Evolutionary conservation across 2,888 invertebrate genomes (phyloP).

Genomic region (Smittia sp.): DNA sequence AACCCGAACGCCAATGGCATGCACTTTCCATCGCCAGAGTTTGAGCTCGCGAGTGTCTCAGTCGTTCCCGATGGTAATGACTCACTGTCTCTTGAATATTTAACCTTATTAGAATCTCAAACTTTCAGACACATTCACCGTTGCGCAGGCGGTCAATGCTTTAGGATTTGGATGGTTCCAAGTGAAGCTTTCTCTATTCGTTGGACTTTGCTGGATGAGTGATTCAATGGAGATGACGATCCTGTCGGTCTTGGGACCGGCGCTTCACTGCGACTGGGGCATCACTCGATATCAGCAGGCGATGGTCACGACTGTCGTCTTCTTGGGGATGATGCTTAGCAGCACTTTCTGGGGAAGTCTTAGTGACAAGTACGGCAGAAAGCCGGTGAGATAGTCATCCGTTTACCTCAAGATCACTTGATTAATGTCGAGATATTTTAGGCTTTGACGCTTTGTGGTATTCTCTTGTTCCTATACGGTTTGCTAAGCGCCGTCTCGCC

Average conservation of each 20-base stretch:
- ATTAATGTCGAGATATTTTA: constrained; percentile 51
- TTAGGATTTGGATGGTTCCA: constrained; percentile 88
- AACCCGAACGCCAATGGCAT: not conserved
- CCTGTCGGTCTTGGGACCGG: constrained; percentile 87
- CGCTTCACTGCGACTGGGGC: constrained; percentile 92
- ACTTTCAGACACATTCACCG: constrained; percentile 75
- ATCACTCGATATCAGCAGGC: constrained; percentile 86
- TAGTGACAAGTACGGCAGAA: constrained; percentile 88
- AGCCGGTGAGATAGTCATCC: constrained; percentile 60
- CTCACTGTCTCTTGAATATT: not conserved
- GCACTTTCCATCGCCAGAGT: constrained; percentile 14
- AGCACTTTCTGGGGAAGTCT: constrained; percentile 95
- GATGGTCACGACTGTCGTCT: constrained; percentile 88
- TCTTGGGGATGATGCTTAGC: constrained; percentile 95
- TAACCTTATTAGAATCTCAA: constrained; percentile 21
- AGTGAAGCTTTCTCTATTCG: constrained; percentile 79
- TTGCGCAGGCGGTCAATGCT: constrained; percentile 81
- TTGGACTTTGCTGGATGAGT: constrained; percentile 82
- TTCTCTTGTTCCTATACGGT: constrained; percentile 87
- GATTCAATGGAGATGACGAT: constrained; percentile 96
- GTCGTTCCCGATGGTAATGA: constrained; percentile 73
- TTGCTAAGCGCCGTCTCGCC: constrained; percentile 86
- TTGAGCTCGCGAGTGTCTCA: constrained; percentile 73
- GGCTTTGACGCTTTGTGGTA: constrained; percentile 88
- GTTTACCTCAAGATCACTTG: not conserved